Evolutionary conservation across 2,797 vertebrate genomes (phyloP), one percentile per base, ranked within the genome.

Genomic region (Acipenser oxyrinchus): DNA sequence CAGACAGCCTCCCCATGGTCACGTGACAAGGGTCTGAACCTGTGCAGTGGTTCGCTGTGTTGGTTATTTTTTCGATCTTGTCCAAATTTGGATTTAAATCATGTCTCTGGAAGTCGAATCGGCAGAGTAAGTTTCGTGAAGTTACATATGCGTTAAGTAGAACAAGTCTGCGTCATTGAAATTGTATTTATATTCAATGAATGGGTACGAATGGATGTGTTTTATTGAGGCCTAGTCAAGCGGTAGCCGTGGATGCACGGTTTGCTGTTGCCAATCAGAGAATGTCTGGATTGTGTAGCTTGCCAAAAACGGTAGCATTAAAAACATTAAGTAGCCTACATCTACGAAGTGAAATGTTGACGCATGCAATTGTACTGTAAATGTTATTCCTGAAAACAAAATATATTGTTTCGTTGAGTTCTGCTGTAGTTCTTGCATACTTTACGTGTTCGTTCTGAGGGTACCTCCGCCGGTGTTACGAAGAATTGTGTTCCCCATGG

Each of bases 81-180:
- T 37, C 23, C 23, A 37, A 1, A 37, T 37, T 37, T 37, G 23
- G 23, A 37, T 37, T 37, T 37, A 3, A 37, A 63, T 2, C 78
- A 90, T 89, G 87, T 84, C 88, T 55, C 69, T 79, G 62, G 86
- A 88, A 75, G 85, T 90, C 83, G 88, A 91, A 69, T 87, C 86
- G 53, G 76, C 87, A 0, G 89, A 91, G 89, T 91, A 80, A 90
- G 88, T 85, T 49, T 58, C 65, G 7, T 37, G 8, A 7, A 11
- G 13, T 66, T 49, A 10, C n/a, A 10, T 13, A n/a, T 37, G 51
- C 6, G 7, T 49, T 62, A 10, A 1, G 8, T 11, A 59, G 23
- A 11, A 23, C 50, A 48, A 53, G 8, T 2, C 13, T 37, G 62
- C 50, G 6, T 37, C n/a, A 23, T 12, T 15, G 18, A 51, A 58